A percentile compares a stretch with the other conserved stretches of the same genome.
Evolutionary conservation across 2,888 invertebrate species (phyloP).

Genomic region (Cephus sareptanus): DNA sequence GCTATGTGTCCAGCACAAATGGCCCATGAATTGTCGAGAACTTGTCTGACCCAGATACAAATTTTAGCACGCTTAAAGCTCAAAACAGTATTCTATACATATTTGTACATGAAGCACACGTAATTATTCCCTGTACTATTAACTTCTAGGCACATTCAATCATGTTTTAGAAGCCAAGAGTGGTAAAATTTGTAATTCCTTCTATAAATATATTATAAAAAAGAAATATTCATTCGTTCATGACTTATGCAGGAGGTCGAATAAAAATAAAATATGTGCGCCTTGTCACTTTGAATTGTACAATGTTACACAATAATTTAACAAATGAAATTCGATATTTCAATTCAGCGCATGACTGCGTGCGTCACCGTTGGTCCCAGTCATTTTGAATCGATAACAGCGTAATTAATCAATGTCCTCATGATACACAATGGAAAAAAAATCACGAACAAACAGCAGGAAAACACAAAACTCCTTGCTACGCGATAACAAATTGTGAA

Average conservation of each 20-base stretch:
- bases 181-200: conserved; percentile 1
- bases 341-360: not conserved
- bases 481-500: too few relatives aligned
- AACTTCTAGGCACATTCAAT: conserved; percentile 19
- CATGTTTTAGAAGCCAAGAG: conserved; percentile 7
- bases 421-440: too few relatives aligned
- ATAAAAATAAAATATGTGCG: too few relatives aligned
- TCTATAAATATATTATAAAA: too few relatives aligned
- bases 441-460: too few relatives aligned
- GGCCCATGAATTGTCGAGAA: conserved; percentile 1
- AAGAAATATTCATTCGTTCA: too few relatives aligned
- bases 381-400: not conserved
- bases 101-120: conserved; percentile 18
- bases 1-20: too few relatives aligned
- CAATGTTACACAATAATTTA: too few relatives aligned
- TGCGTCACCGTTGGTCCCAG: not conserved
- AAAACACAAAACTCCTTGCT: too few relatives aligned
- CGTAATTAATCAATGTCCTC: too few relatives aligned
- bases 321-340: not conserved
- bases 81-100: not conserved
- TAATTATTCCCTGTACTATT: conserved; percentile 18
- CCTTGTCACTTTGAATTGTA: too few relatives aligned
- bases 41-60: not conserved
- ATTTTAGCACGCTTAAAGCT: conserved; percentile 5
- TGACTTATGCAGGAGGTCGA: too few relatives aligned